Evolutionary conservation across 2,888 invertebrate species (phyloP).

Genomic region (Ormyrus pomaceus): DNA sequence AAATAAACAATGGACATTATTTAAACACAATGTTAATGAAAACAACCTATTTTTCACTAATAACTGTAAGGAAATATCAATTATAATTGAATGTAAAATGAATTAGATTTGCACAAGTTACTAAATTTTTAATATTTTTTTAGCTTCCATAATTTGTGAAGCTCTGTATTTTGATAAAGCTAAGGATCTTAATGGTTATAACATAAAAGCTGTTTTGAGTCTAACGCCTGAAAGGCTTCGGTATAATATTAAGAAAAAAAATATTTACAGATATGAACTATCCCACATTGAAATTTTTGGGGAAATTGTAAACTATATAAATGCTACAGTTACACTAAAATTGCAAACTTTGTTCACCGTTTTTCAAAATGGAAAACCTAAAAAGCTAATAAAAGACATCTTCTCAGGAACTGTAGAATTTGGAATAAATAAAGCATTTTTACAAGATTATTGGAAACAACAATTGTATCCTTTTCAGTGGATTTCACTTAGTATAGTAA

Average conservation of each 20-base stretch:
- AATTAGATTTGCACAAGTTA: neutral
- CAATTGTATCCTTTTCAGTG: too few relatives aligned
- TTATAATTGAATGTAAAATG: neutral
- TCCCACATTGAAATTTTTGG: neutral
- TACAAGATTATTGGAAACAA: too few relatives aligned
- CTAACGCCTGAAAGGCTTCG: neutral
- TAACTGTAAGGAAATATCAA: neutral
- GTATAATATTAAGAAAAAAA: neutral
- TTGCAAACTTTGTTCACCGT: neutral
- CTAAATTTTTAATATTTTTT: neutral
- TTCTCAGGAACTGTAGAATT: too few relatives aligned
- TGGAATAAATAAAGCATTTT: too few relatives aligned
- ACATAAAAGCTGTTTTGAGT: neutral
- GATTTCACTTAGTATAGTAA: too few relatives aligned
- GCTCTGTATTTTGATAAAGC: slow-evolving; percentile 13
- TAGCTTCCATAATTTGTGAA: neutral
- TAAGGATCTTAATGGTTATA: neutral
- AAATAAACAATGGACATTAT: neutral
- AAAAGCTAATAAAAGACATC: too few relatives aligned
- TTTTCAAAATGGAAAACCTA: neutral
- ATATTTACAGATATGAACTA: neutral
- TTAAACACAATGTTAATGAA: neutral
- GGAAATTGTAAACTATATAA: neutral
- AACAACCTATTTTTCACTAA: neutral
- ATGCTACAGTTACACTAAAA: slow-evolving; percentile 5